Percentiles rank a stretch among this genome's conserved stretches.
phyloP scores from a whole-genome alignment of 2,113 vertebrate genomes.

The Trogon melanurus region DNA sequence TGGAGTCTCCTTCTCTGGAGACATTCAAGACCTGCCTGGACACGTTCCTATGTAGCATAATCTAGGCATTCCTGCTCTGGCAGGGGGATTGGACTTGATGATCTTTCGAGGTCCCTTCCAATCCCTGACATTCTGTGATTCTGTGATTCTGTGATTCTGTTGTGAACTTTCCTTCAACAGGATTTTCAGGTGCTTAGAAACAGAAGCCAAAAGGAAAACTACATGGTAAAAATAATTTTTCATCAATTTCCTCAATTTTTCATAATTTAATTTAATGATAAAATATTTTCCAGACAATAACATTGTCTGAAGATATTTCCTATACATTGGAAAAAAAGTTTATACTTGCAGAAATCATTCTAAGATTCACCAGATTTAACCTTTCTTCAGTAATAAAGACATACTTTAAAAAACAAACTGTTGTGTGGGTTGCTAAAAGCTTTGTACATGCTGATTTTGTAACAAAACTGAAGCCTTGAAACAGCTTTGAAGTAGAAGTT shows the following conservation, averaged over 20 bases:
- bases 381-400: not conserved
- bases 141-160: too few species aligned
- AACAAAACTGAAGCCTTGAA: constrained; percentile 35
- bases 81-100: too few species aligned
- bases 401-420: not conserved
- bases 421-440: not conserved
- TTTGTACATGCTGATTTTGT: not conserved
- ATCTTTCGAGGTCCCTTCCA: too few species aligned
- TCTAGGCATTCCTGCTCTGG: too few species aligned
- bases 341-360: not conserved
- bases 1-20: too few species aligned
- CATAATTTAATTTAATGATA: not conserved
- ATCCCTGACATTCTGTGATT: too few species aligned
- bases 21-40: too few species aligned
- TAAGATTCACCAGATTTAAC: not conserved
- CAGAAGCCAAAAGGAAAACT: not conserved
- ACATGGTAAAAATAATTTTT: not conserved
- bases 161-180: not conserved
- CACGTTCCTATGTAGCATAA: too few species aligned
- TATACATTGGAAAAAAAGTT: not conserved
- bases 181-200: not conserved
- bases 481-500: constrained; percentile 26
- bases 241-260: not conserved
- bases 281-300: not conserved
- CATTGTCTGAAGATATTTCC: not conserved